Conservation (phyloP, 1,140 invertebrate genomes). For the Heliconius hermathena region DNA sequence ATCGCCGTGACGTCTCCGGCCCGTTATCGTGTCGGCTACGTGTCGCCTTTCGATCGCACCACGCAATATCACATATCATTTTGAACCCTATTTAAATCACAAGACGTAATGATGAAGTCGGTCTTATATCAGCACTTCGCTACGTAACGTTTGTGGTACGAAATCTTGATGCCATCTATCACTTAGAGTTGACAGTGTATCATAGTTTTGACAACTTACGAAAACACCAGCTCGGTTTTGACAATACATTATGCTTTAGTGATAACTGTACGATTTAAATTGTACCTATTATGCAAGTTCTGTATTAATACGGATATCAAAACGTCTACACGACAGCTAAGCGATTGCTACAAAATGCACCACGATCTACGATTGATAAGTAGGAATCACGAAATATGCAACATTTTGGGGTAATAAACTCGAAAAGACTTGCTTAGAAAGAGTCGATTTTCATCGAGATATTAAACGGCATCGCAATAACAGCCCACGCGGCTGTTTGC, state of each 20-base stretch:
- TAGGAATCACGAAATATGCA: constrained; percentile 4
- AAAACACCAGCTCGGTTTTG: constrained; percentile 23
- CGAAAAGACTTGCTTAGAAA: constrained; percentile 14
- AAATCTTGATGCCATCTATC: constrained; percentile 29
- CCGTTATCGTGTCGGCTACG: constrained; percentile 29
- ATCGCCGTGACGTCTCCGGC: constrained; percentile 28
- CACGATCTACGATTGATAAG: constrained; percentile 1
- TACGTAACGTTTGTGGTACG: constrained; percentile 17
- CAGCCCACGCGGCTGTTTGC: constrained; percentile 29
- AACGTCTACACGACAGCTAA: constrained; percentile 3
- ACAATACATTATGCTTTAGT: constrained; percentile 20
- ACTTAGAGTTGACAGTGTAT: constrained; percentile 21
- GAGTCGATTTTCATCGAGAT: constrained; percentile 29
- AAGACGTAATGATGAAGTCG: background rate
- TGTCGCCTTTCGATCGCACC: constrained; percentile 33
- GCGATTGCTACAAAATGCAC: constrained; percentile 2
- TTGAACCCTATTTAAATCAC: constrained; percentile 4
- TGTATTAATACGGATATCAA: background rate
- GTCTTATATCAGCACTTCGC: constrained; percentile 16
- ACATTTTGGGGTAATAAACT: constrained; percentile 11
- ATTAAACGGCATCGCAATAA: constrained; percentile 32
- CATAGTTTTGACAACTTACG: constrained; percentile 30
- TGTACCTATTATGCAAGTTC: background rate
- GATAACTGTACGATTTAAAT: constrained; percentile 17
- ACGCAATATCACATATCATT: constrained; percentile 18